These are phyloP conservation scores for Haliclona indistincta DNA, from an alignment of 37 sponge, comb jelly and placozoan genomes.

Conservation along the genomic window DNA sequence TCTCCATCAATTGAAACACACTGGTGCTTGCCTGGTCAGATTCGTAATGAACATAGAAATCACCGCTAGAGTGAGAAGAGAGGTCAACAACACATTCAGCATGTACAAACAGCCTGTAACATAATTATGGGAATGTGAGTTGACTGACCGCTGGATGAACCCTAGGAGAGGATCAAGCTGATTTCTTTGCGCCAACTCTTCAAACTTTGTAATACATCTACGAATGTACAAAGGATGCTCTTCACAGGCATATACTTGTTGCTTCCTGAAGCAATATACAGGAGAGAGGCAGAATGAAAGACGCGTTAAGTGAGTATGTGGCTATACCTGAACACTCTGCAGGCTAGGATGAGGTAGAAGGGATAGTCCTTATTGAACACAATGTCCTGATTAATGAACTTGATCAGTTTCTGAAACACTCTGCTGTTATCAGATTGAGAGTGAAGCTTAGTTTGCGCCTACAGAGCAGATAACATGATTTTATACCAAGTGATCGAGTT, in stretches of 20 bases:
- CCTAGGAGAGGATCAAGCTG: background rate
- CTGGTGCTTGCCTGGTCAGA: background rate
- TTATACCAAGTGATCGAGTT: background rate
- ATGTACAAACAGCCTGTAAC: background rate
- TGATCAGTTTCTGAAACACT: constrained; percentile 10
- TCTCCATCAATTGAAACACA: background rate
- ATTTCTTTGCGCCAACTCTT: constrained; percentile 13
- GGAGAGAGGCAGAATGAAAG: background rate
- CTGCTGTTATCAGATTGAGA: background rate
- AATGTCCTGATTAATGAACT: background rate
- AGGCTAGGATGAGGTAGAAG: constrained; percentile 16
- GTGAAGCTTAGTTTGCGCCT: constrained; percentile 14
- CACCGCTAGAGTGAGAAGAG: constrained; percentile 1
- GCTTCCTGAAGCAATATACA: constrained; percentile 8
- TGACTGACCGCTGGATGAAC: background rate
- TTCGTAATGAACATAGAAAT: background rate
- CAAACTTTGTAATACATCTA: constrained; percentile 36
- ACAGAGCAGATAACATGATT: background rate
- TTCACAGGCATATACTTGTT: constrained; percentile 34
- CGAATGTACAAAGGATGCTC: constrained; percentile 17
- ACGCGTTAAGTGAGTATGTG: background rate
- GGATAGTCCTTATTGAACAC: constrained; percentile 9
- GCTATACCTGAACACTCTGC: background rate
- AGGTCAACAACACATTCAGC: background rate
- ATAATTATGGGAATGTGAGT: background rate